Percentiles rank a stretch among this genome's conserved stretches.
Evolutionary conservation across 2,113 vertebrate genomes (phyloP).

Genomic region (Cepphus grylle): DNA sequence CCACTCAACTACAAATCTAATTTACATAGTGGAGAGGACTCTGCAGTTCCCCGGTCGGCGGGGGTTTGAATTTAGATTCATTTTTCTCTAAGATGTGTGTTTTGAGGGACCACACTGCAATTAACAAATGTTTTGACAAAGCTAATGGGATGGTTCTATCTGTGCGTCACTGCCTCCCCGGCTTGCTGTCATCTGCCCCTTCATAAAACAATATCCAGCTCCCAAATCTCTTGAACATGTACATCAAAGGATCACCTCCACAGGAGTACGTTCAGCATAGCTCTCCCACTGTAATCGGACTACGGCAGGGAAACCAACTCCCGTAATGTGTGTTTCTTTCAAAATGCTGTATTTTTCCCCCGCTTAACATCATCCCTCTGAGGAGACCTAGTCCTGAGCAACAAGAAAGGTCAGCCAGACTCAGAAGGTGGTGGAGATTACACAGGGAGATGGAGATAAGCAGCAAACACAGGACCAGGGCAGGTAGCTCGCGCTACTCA

Average conservation of each 20-base stretch:
- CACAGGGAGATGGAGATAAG: neutral
- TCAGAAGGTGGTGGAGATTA: neutral
- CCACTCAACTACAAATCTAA: conserved; percentile 81
- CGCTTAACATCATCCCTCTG: neutral
- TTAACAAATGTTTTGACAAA: conserved; percentile 44
- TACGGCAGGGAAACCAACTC: neutral
- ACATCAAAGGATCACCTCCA: neutral
- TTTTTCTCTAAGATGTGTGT: neutral
- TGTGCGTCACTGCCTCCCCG: conserved; percentile 6
- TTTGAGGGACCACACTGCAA: conserved; percentile 7
- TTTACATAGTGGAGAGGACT: conserved; percentile 70
- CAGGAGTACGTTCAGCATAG: accelerated
- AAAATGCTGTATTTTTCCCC: neutral
- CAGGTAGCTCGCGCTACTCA: neutral
- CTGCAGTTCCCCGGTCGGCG: conserved; percentile 10
- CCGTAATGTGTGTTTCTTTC: neutral
- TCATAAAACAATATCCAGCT: neutral
- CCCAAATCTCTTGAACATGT: neutral
- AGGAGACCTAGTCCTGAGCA: neutral
- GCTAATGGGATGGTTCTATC: conserved; percentile 44
- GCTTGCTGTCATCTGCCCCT: conserved; percentile 3
- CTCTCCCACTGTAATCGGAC: neutral
- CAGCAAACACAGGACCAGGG: neutral
- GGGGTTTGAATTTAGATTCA: conserved; percentile 35
- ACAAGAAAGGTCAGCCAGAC: neutral